Conservation (phyloP, 2,797 vertebrate genomes). For the Morus bassanus region DNA sequence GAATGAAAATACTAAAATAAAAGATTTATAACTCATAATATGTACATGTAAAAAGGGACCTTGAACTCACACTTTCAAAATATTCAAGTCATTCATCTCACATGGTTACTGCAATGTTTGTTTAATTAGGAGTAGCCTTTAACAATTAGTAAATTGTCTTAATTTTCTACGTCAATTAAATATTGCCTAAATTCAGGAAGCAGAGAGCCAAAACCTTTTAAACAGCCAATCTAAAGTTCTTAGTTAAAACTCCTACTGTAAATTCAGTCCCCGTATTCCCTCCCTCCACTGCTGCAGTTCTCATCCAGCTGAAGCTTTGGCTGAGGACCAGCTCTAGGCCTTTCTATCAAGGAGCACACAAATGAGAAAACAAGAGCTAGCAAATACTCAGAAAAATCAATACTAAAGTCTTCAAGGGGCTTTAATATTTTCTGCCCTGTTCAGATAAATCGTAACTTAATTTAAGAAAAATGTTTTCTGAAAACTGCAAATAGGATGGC, state of each 20-base stretch:
- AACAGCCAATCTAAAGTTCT: neutral
- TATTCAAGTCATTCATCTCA: neutral
- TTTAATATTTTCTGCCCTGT: conserved; percentile 82
- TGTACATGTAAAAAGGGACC: neutral
- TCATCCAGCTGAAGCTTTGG: neutral
- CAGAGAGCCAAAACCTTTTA: neutral
- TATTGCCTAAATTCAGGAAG: neutral
- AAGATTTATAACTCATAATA: neutral
- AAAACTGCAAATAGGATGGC: conserved; percentile 82
- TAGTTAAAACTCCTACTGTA: neutral
- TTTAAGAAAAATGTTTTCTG: conserved; percentile 81
- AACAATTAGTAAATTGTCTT: neutral
- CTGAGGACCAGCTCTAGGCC: conserved; percentile 27
- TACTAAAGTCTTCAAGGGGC: conserved; percentile 83
- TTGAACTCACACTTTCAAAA: neutral
- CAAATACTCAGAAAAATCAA: conserved; percentile 83
- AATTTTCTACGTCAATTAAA: neutral
- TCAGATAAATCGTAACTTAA: conserved; percentile 88
- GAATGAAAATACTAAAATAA: neutral
- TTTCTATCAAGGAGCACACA: conserved; percentile 30
- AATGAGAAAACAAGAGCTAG: conserved; percentile 76
- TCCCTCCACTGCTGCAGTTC: neutral
- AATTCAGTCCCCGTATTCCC: neutral
- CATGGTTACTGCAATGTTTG: neutral
- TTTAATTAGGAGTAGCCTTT: neutral